A percentile compares a stretch with the other conserved stretches of the same genome.
These are phyloP conservation scores for Eucera pruinosa DNA, from an alignment of 2,888 invertebrate species.

Conservation along the genomic window DNA sequence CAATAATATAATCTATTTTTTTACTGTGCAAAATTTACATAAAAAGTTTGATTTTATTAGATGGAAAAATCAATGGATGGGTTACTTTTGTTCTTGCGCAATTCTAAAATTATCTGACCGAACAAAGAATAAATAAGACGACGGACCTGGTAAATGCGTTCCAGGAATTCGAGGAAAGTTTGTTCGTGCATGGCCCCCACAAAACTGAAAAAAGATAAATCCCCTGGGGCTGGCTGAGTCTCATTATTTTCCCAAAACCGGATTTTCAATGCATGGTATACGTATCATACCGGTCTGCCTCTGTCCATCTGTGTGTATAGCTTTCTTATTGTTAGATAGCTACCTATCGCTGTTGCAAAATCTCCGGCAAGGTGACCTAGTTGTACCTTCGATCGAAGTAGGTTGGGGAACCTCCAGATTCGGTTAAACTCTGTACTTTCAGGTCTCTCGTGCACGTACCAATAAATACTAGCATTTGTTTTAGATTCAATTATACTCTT, in stretches of 20 bases:
- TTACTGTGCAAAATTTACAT: no score
- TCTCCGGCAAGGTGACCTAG: slow-evolving; percentile 80
- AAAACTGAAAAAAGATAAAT: slow-evolving; percentile 34
- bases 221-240: slow-evolving; percentile 28
- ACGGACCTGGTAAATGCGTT: slow-evolving; percentile 64
- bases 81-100: slow-evolving; percentile 29
- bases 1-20: neutral
- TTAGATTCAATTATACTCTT: no score
- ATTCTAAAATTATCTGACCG: slow-evolving; percentile 56
- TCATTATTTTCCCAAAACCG: slow-evolving; percentile 77
- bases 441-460: neutral
- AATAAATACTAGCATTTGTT: no score
- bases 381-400: slow-evolving; percentile 70
- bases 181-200: slow-evolving; percentile 20
- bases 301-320: slow-evolving; percentile 26
- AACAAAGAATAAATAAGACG: slow-evolving; percentile 8
- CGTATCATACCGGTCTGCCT: slow-evolving; percentile 15
- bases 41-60: no score
- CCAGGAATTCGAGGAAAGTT: slow-evolving; percentile 66
- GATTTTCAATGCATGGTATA: slow-evolving; percentile 71
- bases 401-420: slow-evolving; percentile 59
- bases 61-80: neutral
- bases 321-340: slow-evolving; percentile 60
- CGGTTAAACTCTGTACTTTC: slow-evolving; percentile 17
- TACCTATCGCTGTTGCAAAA: slow-evolving; percentile 72